These are phyloP conservation scores for Gymnopithys bicolor DNA, from an alignment of 2,797 vertebrate genomes.

Conservation along the genomic window DNA sequence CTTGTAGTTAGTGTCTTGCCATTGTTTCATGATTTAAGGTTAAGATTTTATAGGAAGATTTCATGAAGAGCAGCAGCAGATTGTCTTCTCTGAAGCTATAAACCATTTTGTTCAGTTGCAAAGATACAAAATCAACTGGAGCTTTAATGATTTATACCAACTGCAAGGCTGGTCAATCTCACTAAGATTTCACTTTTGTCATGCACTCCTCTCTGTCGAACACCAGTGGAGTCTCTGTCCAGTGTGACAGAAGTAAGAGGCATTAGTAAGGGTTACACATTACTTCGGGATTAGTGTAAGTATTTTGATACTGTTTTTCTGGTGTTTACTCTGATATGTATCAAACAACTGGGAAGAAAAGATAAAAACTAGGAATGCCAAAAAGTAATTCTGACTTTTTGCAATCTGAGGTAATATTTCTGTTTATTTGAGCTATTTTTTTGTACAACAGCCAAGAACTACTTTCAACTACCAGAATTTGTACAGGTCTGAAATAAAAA, in stretches of 20 bases:
- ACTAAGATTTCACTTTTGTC: not conserved
- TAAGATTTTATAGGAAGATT: not conserved
- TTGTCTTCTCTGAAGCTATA: not conserved
- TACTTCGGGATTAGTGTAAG: not conserved
- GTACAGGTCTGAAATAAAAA: not conserved
- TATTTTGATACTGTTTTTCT: slow-evolving; percentile 1
- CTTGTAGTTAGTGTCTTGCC: not conserved
- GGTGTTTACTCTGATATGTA: not conserved
- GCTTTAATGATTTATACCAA: not conserved
- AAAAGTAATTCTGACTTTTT: not conserved
- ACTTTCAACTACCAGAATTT: not conserved
- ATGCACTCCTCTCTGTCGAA: not conserved
- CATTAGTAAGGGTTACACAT: not conserved
- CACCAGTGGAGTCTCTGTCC: not conserved
- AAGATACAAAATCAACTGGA: not conserved
- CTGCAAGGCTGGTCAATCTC: not conserved
- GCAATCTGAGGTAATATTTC: not conserved
- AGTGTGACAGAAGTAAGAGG: not conserved
- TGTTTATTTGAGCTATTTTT: not conserved
- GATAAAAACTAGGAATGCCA: not conserved
- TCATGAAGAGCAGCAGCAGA: not conserved
- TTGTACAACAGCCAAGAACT: not conserved
- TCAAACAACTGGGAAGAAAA: not conserved
- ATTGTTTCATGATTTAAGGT: not conserved
- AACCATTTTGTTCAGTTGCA: not conserved